phyloP scores from a whole-genome alignment of 2,797 vertebrate genomes.

The Urosaurus nigricauda region DNA sequence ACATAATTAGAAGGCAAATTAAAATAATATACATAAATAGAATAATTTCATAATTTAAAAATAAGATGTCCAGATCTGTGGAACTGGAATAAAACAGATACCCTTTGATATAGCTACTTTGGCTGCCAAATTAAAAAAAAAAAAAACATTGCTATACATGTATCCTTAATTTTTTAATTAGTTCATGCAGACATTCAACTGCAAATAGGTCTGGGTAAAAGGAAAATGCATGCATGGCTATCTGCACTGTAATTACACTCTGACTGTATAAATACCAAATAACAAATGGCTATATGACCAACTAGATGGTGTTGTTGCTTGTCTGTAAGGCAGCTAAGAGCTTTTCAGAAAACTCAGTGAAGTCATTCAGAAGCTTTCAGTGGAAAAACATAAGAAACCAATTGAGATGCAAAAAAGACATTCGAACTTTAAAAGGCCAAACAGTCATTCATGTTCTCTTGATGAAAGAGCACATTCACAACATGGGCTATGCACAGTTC shows the following conservation, averaged over 20 bases:
- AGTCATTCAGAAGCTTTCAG: conserved; percentile 13
- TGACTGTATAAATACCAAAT: neutral
- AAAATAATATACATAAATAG: too few relatives aligned
- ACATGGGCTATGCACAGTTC: neutral
- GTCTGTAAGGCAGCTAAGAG: neutral
- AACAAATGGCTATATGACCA: neutral
- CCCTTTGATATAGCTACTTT: too few relatives aligned
- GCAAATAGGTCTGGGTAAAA: neutral
- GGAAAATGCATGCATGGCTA: neutral
- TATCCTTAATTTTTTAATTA: too few relatives aligned
- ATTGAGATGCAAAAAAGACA: conserved; percentile 23
- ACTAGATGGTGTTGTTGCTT: neutral
- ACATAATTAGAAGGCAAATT: too few relatives aligned
- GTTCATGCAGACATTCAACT: too few relatives aligned
- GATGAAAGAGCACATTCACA: conserved; percentile 37
- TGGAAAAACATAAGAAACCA: conserved; percentile 8
- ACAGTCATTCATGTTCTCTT: neutral
- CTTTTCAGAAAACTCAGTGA: neutral
- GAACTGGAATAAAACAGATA: too few relatives aligned
- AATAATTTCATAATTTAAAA: too few relatives aligned
- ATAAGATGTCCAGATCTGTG: too few relatives aligned
- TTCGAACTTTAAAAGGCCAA: conserved; percentile 30
- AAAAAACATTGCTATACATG: too few relatives aligned
- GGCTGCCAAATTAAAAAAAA: too few relatives aligned
- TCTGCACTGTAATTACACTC: neutral